These are phyloP conservation scores for Cnemophilus loriae DNA, from an alignment of 2,113 vertebrate genomes.

Conservation along the genomic window DNA sequence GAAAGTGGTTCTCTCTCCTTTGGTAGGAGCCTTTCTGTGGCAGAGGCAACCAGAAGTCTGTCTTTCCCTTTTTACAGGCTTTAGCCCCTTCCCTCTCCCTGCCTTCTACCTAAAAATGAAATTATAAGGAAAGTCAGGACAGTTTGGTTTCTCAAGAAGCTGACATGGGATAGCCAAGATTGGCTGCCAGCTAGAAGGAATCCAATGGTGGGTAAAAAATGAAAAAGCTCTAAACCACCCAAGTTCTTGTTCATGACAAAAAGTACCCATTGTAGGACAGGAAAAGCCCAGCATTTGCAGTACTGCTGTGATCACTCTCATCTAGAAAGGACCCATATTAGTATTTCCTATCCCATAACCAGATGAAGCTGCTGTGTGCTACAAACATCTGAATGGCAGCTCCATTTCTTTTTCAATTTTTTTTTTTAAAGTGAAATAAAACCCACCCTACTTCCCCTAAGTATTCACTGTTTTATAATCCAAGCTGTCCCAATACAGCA, in stretches of 20 bases:
- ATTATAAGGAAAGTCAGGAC: background rate
- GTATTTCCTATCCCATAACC: background rate
- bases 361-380: background rate
- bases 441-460: background rate
- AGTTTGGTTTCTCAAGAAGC: background rate
- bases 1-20: background rate
- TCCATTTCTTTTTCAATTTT: background rate
- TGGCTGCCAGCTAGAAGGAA: background rate
- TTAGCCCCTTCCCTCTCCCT: background rate
- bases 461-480: constrained; percentile 44
- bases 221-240: background rate
- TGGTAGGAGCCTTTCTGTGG: background rate
- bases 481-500: constrained; percentile 15
- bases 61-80: background rate
- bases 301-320: background rate
- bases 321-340: background rate
- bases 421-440: background rate
- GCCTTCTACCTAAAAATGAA: background rate
- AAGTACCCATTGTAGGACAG: rapidly evolving
- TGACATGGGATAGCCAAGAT: background rate
- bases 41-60: background rate
- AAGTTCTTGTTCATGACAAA: background rate
- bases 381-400: background rate
- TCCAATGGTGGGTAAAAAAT: background rate
- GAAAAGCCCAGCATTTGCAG: background rate